Percentiles rank a stretch among this genome's conserved stretches.
These are phyloP conservation scores for Agapornis canus DNA, from an alignment of 2,797 vertebrate species.

Conservation along the genomic window DNA sequence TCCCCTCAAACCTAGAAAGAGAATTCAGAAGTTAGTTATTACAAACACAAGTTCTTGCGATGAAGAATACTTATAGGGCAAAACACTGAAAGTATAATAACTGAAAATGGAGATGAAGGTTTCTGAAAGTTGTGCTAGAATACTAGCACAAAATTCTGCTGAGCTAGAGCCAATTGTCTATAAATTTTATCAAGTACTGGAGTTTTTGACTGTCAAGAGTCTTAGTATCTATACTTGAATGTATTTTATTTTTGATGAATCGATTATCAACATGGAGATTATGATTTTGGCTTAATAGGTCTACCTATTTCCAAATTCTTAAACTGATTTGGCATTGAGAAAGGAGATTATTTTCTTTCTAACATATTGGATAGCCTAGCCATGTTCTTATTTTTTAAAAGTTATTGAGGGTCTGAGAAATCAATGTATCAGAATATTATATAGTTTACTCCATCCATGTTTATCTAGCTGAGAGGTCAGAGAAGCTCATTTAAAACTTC, in stretches of 20 bases:
- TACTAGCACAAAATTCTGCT: background rate
- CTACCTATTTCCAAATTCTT: background rate
- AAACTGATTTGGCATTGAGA: background rate
- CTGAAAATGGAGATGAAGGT: background rate
- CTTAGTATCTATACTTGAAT: background rate
- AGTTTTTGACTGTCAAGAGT: background rate
- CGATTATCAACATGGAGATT: background rate
- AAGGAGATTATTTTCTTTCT: background rate
- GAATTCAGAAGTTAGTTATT: background rate
- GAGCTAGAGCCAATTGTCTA: background rate
- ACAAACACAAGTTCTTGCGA: background rate
- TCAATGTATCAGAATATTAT: background rate
- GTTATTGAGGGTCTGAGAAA: background rate
- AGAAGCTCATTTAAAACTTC: background rate
- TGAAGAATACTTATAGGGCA: background rate
- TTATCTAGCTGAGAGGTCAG: background rate
- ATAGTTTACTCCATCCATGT: background rate
- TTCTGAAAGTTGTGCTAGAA: background rate
- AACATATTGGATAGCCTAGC: background rate
- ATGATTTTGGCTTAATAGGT: background rate
- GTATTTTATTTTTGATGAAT: background rate
- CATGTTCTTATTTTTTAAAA: background rate
- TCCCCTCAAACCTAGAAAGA: background rate
- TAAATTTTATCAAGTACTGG: background rate
- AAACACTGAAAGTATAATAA: background rate